Percentiles rank a stretch among this genome's conserved stretches.
Evolutionary conservation across 2,888 invertebrate species (phyloP).

Genomic region (Eupithecia centaureata): DNA sequence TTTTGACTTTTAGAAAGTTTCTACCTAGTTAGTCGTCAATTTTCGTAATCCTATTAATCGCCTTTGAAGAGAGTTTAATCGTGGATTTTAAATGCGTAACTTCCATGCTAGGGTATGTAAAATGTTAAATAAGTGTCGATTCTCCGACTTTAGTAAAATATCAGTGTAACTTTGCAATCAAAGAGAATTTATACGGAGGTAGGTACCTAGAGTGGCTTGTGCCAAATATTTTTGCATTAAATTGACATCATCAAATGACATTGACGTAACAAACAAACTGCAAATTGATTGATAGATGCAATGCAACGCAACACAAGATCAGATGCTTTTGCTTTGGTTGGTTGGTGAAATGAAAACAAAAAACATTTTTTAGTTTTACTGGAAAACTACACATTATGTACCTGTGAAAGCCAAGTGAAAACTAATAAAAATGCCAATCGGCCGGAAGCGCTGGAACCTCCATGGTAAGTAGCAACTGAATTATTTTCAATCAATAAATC

Average conservation of each 20-base stretch:
- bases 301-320: too few relatives aligned
- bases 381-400: not conserved
- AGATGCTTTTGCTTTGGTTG: not conserved
- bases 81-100: not conserved
- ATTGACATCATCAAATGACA: slow-evolving; percentile 3
- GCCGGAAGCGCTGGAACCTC: slow-evolving; percentile 90
- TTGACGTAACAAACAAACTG: slow-evolving; percentile 10
- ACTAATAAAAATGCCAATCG: slow-evolving; percentile 79
- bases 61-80: not conserved
- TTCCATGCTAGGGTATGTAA: too few relatives aligned
- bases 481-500: slow-evolving; percentile 28
- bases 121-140: not conserved
- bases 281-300: slow-evolving; percentile 2
- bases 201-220: too few relatives aligned
- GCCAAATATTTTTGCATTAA: not conserved
- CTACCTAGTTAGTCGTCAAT: not conserved
- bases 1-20: not conserved
- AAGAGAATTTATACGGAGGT: too few relatives aligned
- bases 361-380: slow-evolving; percentile 29
- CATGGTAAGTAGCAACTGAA: slow-evolving; percentile 83
- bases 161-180: too few relatives aligned
- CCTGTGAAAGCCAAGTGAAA: slow-evolving; percentile 16
- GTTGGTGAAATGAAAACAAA: slow-evolving; percentile 22
- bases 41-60: not conserved
- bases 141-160: not conserved